Evolutionary conservation across 1,140 invertebrate genomes (phyloP), one percentile per base, ranked within the genome.

Genomic region (Berghia stephanieae): DNA sequence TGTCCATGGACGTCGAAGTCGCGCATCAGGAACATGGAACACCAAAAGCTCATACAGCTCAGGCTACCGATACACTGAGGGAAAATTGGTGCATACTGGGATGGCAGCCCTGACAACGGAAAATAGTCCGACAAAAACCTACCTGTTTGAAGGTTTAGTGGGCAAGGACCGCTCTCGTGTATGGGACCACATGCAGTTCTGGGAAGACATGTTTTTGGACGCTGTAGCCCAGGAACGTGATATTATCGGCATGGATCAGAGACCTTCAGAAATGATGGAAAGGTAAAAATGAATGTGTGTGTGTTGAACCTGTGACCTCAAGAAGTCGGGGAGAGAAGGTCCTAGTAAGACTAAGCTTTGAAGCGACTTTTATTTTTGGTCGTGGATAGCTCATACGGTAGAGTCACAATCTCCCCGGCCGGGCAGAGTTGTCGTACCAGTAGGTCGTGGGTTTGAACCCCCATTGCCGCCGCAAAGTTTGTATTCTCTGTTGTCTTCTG

Each of bases 101-200:
- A 94, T 93, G 0, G 91, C 92, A 2, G 91, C 68, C 3, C 94
- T 93, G 0, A 91, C 92, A 2, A 82, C 84, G 27, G 83, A 82
- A 74, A 80, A 81, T 0, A 96, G 97, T 79, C 93, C 93, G 40
- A 93, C 93, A 0, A 91, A 96, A 81, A 96, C 95, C 0, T 98
- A 98, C 88, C 89, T 99, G 6, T 99, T 96, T 89, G 96, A 98
- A 91, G 96, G 95, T 36, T 79, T 90, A 13, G 76, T 87, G 8
- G 84, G 92, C 2, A 95, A 94, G 86, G 93, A 94, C 66, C 91
- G 96, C 80, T 95, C 94, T 3, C 92, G 93, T 44, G 88, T 99
- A n/a, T 99, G 98, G 98, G 97, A 99, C 89, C 96, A 99, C 91
- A 98, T 99, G 95, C 96, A 99, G 86, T 99, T 99, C 90, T 99